Conservation (phyloP, 2,888 invertebrate species). For the Coelinius sp. region DNA sequence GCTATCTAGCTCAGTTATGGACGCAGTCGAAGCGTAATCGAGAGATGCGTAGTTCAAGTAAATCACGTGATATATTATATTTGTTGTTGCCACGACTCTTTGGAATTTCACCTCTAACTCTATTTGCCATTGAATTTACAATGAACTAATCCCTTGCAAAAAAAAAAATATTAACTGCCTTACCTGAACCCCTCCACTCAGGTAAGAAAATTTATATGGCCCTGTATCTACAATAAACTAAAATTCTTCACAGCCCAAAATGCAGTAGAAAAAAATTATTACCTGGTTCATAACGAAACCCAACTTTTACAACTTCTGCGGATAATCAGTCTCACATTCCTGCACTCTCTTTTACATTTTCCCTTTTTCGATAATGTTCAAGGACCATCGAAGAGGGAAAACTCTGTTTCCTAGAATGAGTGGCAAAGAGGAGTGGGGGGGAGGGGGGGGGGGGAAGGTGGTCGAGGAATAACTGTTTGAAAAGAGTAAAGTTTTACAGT, state of each 20-base stretch:
- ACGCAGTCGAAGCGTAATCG: no score
- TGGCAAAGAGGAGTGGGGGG: neutral
- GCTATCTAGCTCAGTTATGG: no score
- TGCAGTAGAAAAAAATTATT: conserved; percentile 10
- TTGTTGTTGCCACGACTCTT: no score
- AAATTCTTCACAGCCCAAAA: neutral
- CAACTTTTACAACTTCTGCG: conserved; percentile 29
- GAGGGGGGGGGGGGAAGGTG: neutral
- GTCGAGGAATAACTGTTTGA: conserved; percentile 3
- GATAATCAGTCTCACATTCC: conserved; percentile 36
- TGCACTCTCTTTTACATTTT: conserved; percentile 18
- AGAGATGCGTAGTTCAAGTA: no score
- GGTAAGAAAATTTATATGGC: neutral
- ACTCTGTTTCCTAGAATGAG: neutral
- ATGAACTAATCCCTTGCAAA: neutral
- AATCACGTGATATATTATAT: no score
- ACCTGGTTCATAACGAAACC: conserved; percentile 1
- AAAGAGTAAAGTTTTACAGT: conserved; percentile 41
- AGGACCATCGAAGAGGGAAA: neutral
- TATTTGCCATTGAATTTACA: no score
- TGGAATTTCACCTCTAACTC: no score
- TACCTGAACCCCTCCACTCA: neutral
- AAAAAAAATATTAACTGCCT: neutral
- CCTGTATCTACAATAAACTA: neutral
- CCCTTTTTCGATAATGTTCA: conserved; percentile 18